Base-by-base conservation (phyloP, 2,797 vertebrate species). In the Mus spretus region DNA sequence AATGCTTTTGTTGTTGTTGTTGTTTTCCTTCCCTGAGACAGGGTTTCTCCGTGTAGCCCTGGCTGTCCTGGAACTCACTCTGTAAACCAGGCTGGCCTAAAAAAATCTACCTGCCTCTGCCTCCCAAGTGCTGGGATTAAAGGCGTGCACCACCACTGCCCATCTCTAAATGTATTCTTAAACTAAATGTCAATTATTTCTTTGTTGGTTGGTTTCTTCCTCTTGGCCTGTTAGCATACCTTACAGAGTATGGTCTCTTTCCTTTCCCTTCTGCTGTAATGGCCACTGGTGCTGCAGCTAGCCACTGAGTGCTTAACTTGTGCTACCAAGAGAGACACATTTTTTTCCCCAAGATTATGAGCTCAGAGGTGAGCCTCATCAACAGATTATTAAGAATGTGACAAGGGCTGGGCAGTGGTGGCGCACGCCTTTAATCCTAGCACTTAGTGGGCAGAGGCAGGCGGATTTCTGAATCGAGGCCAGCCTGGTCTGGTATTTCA, bases 381-480 rank as follows among this genome's bases (percentile, higher is more conserved):
- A 93, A 57, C 59, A 96, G 59, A 24, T 93, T 82, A 80, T 85
- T 59, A 28, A 79, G 94, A 85, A 78, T 5, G 95, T 86, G 81
- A 80, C 55, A 14, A 53, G 47, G 47, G 47, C 47, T 9, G 8
- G 6, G 47, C 47, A 47, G 47, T 47, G 47, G 47, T 47, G 47
- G 47, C 1, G 47, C 47, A 47, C 47, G 7, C 7, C 47, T 47
- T 47, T 47, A 47, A 47, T 47, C 47, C 47, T 47, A 47, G 47
- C 47, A 47, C 47, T 47, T 47, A 9, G 47, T 4, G 8, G 47
- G 47, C 47, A 47, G 44, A 44, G 44, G 44, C 47, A 47, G 47
- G 47, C 1, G 7, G 47, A 47, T 47, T 47, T 47, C 47, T 47
- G 47, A 47, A 9, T 47, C 47, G 6, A 47, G 47, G 47, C 47